Base-by-base conservation (phyloP, 2,888 invertebrate genomes). In the Autographa pulchrina region DNA sequence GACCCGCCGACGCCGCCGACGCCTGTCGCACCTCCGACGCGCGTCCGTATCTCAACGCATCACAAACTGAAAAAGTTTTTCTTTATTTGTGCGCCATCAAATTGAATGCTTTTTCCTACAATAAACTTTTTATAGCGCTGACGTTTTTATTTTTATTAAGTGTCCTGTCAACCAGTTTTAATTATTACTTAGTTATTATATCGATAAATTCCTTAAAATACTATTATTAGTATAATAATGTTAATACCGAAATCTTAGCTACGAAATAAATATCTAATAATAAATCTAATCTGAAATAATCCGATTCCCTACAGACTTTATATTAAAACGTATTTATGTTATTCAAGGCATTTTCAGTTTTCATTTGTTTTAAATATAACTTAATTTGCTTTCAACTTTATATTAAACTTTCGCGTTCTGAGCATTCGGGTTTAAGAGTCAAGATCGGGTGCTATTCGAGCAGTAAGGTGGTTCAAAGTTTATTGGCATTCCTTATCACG, bases 11-110 rank as follows among this genome's bases (percentile, higher is more conserved):
- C 75, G 54, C 32, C 32, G 32, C 32, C 65, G 73, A 60, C 74
- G 62, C 64, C 64, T 68, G 77, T 69, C 72, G 63, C 63, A 66
- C 76, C 72, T 70, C 64, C 73, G 64, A 65, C 72, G 68, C 63
- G 56, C 60, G 38, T 31, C 74, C 70, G 62, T 78, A 74, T 77
- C 68, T 80, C 78, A 74, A 70, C 75, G 68, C 67, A 75, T 77
- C 79, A 68, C 35, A 77, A 81, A 74, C 78, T 82, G 76, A 88
- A 86, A 88, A 88, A 83, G 84, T 86, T 88, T 88, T 88, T 82
- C 86, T 89, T 89, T 88, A 90, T 88, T 85, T 86, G 68, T 82
- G 70, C 68, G 81, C 80, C 79, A 85, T 91, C 88, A 91, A 89
- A 74, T 82, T 70, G 71, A 86, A 86, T 87, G 82, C 78, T n/a